A percentile compares a stretch with the other conserved stretches of the same genome.
These are phyloP conservation scores for Atta cephalotes DNA, from an alignment of 1,140 invertebrate genomes.

Conservation along the genomic window DNA sequence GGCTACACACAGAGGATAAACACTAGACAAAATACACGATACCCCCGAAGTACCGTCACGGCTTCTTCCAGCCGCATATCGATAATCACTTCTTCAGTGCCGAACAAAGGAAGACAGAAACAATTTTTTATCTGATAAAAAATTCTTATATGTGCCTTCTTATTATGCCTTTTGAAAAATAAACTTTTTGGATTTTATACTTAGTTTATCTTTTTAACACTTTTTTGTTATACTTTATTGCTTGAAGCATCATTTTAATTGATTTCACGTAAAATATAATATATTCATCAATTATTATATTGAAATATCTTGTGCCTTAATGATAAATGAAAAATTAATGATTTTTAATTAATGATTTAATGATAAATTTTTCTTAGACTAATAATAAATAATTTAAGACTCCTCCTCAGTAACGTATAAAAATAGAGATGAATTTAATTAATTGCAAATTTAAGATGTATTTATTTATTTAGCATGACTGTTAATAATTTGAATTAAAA, in stretches of 20 bases:
- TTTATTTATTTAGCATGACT: conserved; percentile 24
- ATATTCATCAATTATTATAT: conserved; percentile 10
- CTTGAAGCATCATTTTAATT: not conserved
- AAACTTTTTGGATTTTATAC: conserved; percentile 7
- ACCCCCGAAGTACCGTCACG: conserved; percentile 80
- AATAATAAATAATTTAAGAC: not conserved
- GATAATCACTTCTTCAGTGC: conserved; percentile 65
- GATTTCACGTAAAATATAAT: not conserved
- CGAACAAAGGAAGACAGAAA: conserved; percentile 60
- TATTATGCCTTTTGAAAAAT: not conserved
- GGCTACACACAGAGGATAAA: conserved; percentile 86
- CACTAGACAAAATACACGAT: conserved; percentile 87
- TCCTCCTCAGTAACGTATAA: not conserved
- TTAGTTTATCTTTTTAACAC: not conserved
- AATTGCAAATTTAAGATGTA: not conserved
- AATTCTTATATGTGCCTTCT: no score
- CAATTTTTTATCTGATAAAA: not conserved
- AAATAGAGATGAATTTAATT: not conserved
- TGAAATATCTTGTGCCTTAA: not conserved
- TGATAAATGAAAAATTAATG: not conserved
- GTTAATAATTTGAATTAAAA: not conserved
- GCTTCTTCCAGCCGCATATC: conserved; percentile 57
- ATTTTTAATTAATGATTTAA: not conserved
- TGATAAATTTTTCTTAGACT: not conserved
- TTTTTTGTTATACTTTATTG: not conserved